Conservation (phyloP, 1,140 invertebrate species). For the Drosophila sechellia region DNA sequence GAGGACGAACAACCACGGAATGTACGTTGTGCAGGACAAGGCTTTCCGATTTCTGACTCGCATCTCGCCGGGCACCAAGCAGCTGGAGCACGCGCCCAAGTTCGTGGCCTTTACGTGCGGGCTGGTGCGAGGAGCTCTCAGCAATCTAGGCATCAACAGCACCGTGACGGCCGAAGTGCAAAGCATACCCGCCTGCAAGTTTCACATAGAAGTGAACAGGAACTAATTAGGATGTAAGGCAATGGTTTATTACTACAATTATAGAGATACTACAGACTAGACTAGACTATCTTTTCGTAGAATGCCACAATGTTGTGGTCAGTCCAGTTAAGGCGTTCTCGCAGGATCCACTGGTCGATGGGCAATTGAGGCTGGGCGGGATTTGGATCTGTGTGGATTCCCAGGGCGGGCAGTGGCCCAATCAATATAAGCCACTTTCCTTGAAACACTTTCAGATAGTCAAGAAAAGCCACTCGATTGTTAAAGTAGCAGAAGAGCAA, state of each 20-base stretch:
- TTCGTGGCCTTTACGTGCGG: conserved; percentile 98
- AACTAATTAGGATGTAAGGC: conserved; percentile 57
- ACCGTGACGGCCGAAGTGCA: conserved; percentile 97
- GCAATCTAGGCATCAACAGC: conserved; percentile 96
- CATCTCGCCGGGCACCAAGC: conserved; percentile 95
- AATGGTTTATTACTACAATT: conserved; percentile 50
- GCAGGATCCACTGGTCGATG: conserved; percentile 60
- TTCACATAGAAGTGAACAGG: conserved; percentile 94
- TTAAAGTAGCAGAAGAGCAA: conserved; percentile 92
- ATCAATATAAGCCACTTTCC: conserved; percentile 89
- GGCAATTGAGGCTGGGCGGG: conserved; percentile 87
- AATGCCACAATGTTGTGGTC: conserved; percentile 86
- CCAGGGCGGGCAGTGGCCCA: conserved; percentile 87
- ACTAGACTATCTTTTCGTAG: conserved; percentile 79
- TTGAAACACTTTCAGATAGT: conserved; percentile 87
- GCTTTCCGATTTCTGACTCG: conserved; percentile 95
- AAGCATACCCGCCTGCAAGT: conserved; percentile 97
- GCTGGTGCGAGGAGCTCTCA: conserved; percentile 95
- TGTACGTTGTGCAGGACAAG: conserved; percentile 99
- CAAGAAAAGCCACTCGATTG: conserved; percentile 87
- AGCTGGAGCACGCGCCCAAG: conserved; percentile 95
- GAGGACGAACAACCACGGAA: conserved; percentile 99
- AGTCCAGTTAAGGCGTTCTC: conserved; percentile 81
- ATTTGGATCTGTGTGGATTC: conserved; percentile 88
- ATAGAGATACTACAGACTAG: conserved; percentile 35